Conservation (phyloP, 2,113 vertebrate species). For the Esox niger region DNA sequence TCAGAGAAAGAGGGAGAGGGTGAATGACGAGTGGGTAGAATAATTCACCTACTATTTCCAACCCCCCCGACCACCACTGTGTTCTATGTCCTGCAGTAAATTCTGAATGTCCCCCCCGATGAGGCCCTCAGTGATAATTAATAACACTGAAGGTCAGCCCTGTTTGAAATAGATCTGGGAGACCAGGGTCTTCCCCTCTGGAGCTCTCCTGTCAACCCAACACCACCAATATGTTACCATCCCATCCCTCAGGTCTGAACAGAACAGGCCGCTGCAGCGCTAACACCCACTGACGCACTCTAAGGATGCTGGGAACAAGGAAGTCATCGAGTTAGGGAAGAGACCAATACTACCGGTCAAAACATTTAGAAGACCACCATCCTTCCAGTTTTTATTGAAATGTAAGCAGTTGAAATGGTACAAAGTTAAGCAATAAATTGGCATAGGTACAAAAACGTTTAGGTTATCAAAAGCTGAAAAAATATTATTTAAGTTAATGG, state of each 20-base stretch:
- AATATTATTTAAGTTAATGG: too few relatives aligned
- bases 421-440: too few relatives aligned
- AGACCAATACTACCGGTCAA: too few relatives aligned
- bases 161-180: conserved; percentile 72
- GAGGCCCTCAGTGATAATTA: conserved; percentile 73
- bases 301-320: too few relatives aligned
- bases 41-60: neutral
- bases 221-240: conserved; percentile 71
- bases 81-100: conserved; percentile 69
- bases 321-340: too few relatives aligned
- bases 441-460: too few relatives aligned
- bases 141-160: conserved; percentile 71
- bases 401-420: too few relatives aligned
- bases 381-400: too few relatives aligned
- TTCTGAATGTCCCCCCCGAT: conserved; percentile 61
- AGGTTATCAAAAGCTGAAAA: too few relatives aligned
- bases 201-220: conserved; percentile 71
- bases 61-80: conserved; percentile 18
- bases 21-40: conserved; percentile 26
- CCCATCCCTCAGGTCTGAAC: conserved; percentile 37
- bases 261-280: neutral
- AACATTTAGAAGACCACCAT: too few relatives aligned
- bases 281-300: too few relatives aligned
- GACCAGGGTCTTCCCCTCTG: conserved; percentile 67
- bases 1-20: conserved; percentile 24